These are phyloP conservation scores for Hydropotes inermis DNA, from an alignment of 2,113 vertebrate genomes.

Conservation along the genomic window DNA sequence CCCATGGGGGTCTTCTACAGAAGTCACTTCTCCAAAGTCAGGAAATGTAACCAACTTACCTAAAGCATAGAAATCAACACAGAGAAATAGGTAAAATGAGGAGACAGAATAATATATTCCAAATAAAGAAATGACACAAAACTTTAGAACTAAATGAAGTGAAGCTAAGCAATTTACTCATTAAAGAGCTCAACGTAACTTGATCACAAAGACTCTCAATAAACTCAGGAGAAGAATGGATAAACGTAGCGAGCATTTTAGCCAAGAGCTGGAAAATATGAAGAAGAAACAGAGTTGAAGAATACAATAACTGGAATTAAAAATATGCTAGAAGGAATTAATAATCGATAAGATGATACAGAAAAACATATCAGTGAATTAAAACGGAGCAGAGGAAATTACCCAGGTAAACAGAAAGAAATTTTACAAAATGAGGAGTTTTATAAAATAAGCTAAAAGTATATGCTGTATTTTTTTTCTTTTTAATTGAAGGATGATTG, in stretches of 20 bases:
- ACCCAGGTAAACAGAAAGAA: neutral
- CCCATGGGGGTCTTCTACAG: neutral
- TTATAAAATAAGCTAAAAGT: neutral
- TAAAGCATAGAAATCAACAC: neutral
- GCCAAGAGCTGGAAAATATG: neutral
- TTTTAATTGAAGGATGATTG: neutral
- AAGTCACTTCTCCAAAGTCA: neutral
- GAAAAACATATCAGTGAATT: neutral
- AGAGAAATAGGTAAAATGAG: neutral
- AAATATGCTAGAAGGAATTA: neutral
- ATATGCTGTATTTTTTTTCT: neutral
- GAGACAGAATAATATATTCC: neutral
- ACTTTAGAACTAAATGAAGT: neutral
- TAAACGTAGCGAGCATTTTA: neutral
- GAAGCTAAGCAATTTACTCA: neutral
- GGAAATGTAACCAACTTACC: neutral
- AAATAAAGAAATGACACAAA: neutral
- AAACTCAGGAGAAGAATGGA: neutral
- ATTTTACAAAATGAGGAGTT: neutral
- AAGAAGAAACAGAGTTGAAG: neutral
- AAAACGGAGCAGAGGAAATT: neutral
- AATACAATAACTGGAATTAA: neutral
- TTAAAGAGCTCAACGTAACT: neutral
- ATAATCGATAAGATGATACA: neutral
- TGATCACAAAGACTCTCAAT: neutral